Evolutionary conservation across 2,113 vertebrate species (phyloP).

Genomic region (Megaceryle maxima): DNA sequence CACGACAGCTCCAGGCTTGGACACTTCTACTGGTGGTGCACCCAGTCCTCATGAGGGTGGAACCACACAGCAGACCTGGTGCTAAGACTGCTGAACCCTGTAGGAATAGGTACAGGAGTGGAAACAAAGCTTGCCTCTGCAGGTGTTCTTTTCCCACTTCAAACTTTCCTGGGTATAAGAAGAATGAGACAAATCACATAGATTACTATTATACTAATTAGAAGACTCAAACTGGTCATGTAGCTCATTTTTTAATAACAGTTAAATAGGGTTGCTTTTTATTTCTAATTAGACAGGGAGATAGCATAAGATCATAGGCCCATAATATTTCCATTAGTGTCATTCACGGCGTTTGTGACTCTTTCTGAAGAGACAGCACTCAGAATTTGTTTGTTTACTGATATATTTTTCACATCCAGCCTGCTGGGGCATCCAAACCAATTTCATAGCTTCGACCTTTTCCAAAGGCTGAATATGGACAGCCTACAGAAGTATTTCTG

Average conservation of each 20-base stretch:
- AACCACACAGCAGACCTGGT: not conserved
- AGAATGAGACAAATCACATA: not conserved
- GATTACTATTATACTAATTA: not conserved
- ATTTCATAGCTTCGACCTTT: not conserved
- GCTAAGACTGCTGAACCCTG: not conserved
- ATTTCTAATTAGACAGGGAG: not conserved
- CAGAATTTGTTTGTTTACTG: not conserved
- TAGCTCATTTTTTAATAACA: not conserved
- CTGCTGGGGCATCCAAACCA: not conserved
- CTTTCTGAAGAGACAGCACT: not conserved
- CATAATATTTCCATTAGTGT: not conserved
- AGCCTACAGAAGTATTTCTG: not conserved
- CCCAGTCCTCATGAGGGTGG: fast-evolving
- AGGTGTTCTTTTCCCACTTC: not conserved
- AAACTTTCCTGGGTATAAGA: not conserved
- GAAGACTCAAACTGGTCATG: not conserved
- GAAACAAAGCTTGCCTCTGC: not conserved
- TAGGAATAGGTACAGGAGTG: not conserved
- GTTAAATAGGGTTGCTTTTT: not conserved
- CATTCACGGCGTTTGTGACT: not conserved
- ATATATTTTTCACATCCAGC: not conserved
- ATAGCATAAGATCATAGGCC: not conserved
- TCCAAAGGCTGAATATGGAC: not conserved
- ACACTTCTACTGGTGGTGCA: fast-evolving
- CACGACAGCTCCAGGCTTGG: not conserved